Evolutionary conservation across 1,140 invertebrate species (phyloP).

Genomic region (Aleiodes sp.): DNA sequence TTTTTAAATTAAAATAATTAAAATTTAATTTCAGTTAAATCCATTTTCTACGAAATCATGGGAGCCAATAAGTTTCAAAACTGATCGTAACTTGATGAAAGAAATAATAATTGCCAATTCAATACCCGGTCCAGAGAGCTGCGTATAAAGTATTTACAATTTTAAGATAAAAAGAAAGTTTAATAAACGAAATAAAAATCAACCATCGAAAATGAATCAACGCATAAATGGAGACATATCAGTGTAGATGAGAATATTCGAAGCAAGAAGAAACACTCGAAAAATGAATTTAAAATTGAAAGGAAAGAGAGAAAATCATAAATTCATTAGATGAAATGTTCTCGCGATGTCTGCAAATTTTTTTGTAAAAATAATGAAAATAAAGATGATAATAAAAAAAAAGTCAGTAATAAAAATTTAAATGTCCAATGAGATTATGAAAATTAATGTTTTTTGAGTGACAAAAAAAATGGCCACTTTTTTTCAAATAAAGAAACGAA

Average conservation of each 20-base stretch:
- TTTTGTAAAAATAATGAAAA: neutral
- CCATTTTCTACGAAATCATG: constrained; percentile 64
- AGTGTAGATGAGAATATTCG: constrained; percentile 37
- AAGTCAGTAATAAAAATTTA: neutral
- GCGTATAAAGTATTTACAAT: constrained; percentile 69
- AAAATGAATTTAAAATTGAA: no score
- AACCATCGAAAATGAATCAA: constrained; percentile 22
- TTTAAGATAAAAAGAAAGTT: constrained; percentile 41
- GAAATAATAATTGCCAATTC: constrained; percentile 76
- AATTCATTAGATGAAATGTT: neutral
- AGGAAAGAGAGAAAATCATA: constrained; percentile 2
- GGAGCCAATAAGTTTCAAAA: constrained; percentile 64
- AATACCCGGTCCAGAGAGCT: constrained; percentile 79
- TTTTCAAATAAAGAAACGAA: constrained; percentile 10
- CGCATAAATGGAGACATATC: constrained; percentile 35
- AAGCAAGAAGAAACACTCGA: no score
- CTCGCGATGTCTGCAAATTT: neutral
- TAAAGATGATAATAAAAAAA: neutral
- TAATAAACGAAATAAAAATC: constrained; percentile 36
- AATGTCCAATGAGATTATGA: neutral
- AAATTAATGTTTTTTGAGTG: neutral
- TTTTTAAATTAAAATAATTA: constrained; percentile 20
- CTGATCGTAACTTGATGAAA: constrained; percentile 64
- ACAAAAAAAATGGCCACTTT: neutral
- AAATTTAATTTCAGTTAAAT: constrained; percentile 54